Conservation (phyloP, 2,888 invertebrate genomes). For the Tethea ocularis region DNA sequence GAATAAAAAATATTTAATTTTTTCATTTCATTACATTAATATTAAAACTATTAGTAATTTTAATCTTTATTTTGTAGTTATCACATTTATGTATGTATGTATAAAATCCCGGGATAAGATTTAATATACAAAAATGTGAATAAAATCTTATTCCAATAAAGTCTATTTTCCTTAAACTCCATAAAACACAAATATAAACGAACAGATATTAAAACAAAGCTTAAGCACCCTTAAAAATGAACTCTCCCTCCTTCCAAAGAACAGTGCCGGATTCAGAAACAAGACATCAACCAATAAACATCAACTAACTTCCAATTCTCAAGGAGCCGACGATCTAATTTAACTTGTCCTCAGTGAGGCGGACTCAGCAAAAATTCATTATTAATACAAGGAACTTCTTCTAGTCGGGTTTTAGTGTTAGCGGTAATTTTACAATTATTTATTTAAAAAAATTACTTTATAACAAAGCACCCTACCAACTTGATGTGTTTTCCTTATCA, state of each 20-base stretch:
- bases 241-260: neutral
- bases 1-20: too few species aligned
- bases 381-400: conserved; percentile 35
- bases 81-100: too few species aligned
- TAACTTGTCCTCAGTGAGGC: conserved; percentile 41
- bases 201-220: neutral
- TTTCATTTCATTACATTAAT: too few species aligned
- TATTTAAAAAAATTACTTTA: too few species aligned
- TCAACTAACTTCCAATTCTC: conserved; percentile 35
- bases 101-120: too few species aligned
- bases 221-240: conserved; percentile 7
- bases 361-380: conserved; percentile 45
- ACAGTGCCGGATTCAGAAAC: conserved; percentile 17
- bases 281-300: conserved; percentile 31
- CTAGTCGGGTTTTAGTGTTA: conserved; percentile 12
- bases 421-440: too few species aligned
- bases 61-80: too few species aligned
- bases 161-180: neutral
- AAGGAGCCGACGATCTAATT: conserved; percentile 40
- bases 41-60: too few species aligned
- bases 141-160: neutral
- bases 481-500: too few species aligned
- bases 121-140: too few species aligned
- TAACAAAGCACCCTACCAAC: too few species aligned
- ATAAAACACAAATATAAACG: neutral